Conservation (phyloP, 2,888 invertebrate species). For the Entomobrya multifasciata region DNA sequence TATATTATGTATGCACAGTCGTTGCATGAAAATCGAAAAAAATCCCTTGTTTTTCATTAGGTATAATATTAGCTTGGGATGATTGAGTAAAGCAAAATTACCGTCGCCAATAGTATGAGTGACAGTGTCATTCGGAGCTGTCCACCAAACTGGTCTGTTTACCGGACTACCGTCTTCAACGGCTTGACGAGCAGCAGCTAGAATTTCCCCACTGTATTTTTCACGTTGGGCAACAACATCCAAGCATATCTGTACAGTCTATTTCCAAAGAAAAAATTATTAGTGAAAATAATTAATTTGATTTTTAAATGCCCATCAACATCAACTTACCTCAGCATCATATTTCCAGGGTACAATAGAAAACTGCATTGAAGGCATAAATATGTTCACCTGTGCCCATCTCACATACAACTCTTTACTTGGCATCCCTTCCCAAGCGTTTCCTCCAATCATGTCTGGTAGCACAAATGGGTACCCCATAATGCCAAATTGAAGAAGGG, state of each 20-base stretch:
- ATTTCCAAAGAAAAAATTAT: neutral
- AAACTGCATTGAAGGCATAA: constrained; percentile 90
- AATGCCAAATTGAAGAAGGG: constrained; percentile 82
- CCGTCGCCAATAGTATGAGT: constrained; percentile 83
- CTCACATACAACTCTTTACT: constrained; percentile 87
- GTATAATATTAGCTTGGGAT: no score
- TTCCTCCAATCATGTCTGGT: no score
- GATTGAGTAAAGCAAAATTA: no score
- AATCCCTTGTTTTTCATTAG: no score
- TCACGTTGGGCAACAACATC: constrained; percentile 56
- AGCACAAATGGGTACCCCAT: constrained; percentile 88
- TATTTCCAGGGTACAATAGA: constrained; percentile 91
- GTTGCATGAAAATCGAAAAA: no score
- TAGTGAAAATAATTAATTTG: no score
- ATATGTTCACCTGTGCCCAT: constrained; percentile 89
- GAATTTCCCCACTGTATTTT: constrained; percentile 80
- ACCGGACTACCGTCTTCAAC: constrained; percentile 86
- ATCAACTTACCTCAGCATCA: constrained; percentile 82
- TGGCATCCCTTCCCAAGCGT: constrained; percentile 80
- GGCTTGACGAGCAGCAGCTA: constrained; percentile 84
- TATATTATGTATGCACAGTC: no score
- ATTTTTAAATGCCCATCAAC: neutral
- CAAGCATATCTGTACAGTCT: constrained; percentile 62
- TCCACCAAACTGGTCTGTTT: constrained; percentile 93
- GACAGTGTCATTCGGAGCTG: constrained; percentile 86